Conservation (phyloP, 2,113 vertebrate species). For the Tyto alba region DNA sequence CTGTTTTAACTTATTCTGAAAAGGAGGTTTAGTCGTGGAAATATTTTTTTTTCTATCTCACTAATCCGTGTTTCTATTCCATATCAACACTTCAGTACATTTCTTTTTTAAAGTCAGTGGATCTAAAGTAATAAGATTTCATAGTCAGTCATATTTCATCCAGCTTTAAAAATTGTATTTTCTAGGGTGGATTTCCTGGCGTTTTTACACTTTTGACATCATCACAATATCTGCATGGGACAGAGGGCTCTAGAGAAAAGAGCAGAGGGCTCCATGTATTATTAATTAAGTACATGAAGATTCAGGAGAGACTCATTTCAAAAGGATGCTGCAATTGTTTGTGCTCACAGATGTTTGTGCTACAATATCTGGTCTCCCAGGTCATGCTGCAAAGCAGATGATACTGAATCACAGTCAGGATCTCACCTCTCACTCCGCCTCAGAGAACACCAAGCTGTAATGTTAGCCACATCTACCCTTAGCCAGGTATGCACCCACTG, state of each 20-base stretch:
- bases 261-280: background rate
- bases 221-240: background rate
- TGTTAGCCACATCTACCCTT: background rate
- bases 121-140: background rate
- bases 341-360: accelerated
- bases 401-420: background rate
- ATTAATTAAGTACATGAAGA: background rate
- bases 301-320: background rate
- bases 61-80: background rate
- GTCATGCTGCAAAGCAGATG: background rate
- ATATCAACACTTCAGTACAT: background rate
- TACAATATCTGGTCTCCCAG: background rate
- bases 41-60: background rate
- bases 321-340: background rate
- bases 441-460: background rate
- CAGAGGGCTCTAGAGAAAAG: background rate
- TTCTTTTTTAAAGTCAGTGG: background rate
- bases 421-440: background rate
- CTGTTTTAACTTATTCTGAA: no score
- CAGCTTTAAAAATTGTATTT: background rate
- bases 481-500: background rate
- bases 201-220: background rate
- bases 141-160: background rate
- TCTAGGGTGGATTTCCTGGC: background rate
- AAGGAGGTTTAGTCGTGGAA: background rate